Conservation (phyloP, 2,113 vertebrate genomes). For the Syngnathoides biaculeatus region DNA sequence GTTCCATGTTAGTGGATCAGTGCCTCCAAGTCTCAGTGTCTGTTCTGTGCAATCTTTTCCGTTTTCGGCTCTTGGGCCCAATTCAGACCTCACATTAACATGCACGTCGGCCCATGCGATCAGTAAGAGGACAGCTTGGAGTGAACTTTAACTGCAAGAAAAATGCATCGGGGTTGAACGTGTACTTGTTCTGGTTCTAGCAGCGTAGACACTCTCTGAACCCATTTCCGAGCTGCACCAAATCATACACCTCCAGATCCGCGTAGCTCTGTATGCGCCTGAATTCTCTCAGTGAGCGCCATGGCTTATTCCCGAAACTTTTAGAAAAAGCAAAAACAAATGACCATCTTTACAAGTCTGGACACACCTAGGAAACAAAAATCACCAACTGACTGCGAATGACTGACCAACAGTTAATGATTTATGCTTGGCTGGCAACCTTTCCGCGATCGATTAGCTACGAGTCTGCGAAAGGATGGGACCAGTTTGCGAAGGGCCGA, state of each 20-base stretch:
- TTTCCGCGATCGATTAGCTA: neutral
- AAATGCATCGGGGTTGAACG: neutral
- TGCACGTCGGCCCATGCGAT: neutral
- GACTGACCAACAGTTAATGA: no score
- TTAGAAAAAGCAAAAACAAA: no score
- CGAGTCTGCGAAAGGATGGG: neutral
- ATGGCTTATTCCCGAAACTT: no score
- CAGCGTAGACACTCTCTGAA: no score
- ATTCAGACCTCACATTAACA: conserved; percentile 22
- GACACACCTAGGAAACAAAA: no score
- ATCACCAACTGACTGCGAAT: no score
- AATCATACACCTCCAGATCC: no score
- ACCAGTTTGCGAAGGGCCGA: neutral
- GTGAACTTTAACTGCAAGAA: neutral
- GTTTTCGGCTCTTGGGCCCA: conserved; percentile 7
- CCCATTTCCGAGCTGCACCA: no score
- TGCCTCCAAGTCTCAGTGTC: conserved; percentile 42
- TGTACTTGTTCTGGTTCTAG: no score
- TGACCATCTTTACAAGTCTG: no score
- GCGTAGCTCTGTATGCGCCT: no score
- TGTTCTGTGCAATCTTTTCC: conserved; percentile 17
- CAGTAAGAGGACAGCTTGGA: neutral
- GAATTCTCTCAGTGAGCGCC: no score
- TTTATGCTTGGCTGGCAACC: neutral
- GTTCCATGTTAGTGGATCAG: conserved; percentile 49